Evolutionary conservation across 2,888 invertebrate genomes (phyloP), one percentile per base, ranked within the genome.

Genomic region (Seladonia tumulorum): DNA sequence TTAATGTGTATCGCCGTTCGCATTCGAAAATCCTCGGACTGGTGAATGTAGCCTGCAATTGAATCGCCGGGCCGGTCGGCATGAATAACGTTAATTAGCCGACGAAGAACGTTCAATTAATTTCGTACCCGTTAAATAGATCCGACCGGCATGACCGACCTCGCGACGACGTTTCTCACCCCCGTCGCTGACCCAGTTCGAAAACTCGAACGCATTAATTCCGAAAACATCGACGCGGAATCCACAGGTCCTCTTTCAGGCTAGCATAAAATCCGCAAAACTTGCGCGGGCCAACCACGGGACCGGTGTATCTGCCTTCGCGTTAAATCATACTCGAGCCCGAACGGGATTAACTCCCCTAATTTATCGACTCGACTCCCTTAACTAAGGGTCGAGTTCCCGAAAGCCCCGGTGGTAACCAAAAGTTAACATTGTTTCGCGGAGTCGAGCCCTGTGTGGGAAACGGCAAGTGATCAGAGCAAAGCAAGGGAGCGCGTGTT

Each of bases 261-360:
- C 22, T 72, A 22, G 10, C 10, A 16, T 63, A 75, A 68, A 68
- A 60, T 42, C 75, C 66, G 22, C 53, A 78, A 87, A 75, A 72
- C 73, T 53, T 35, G 39, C n/a, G 22, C 14, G 22, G 47, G 22
- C 12, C 68, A n/a, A 49, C 35, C n/a, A 25, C 60, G 25, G 45
- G 77, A 70, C 76, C 35, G 47, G 70, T 53, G 75, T 16, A 60
- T 39, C 60, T 84, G 76, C 83, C 82, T 88, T 84, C n/a, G 81
- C 77, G 86, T 87, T 90, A 92, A 92, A 92, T 90, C 89, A 85
- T 91, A 89, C 88, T 86, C 78, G 76, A 79, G 63, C 73, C 77
- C 72, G 73, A 80, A 86, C 81, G 81, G 91, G 92, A 92, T 91
- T 92, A 92, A 85, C 88, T 85, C 91, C 92, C 92, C 92, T 92